Evolutionary conservation across 2,797 vertebrate genomes (phyloP).

Genomic region (Hypotaenidia okinawae): DNA sequence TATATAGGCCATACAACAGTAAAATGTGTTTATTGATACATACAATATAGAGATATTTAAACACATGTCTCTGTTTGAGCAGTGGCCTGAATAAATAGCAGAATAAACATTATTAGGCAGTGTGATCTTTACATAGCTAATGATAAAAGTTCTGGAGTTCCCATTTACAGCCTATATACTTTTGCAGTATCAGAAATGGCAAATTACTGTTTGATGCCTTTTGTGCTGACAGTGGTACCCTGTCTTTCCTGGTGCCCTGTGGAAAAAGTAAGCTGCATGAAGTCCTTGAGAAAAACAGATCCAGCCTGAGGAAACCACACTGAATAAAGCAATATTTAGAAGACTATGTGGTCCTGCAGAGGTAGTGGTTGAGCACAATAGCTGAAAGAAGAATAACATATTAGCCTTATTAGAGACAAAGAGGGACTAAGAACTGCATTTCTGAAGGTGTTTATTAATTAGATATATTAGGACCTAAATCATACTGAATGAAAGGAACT

Average conservation of each 20-base stretch:
- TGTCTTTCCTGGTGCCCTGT: neutral
- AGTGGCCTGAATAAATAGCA: neutral
- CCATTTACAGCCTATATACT: neutral
- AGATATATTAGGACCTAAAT: neutral
- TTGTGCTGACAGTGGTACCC: neutral
- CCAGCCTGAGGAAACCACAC: neutral
- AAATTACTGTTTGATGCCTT: neutral
- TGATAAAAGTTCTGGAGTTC: neutral
- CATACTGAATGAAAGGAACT: neutral
- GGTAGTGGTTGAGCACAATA: neutral
- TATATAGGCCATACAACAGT: neutral
- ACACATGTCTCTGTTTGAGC: neutral
- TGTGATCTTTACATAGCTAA: neutral
- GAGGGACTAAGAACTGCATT: neutral
- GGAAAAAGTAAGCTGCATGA: neutral
- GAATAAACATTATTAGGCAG: neutral
- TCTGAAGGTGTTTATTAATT: neutral
- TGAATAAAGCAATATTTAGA: neutral
- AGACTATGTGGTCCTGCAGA: neutral
- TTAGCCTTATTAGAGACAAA: neutral
- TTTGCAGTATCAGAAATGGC: neutral
- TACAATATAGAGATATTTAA: neutral
- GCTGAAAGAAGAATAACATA: fast-evolving
- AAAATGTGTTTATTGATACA: neutral
- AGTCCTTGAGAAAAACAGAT: neutral